phyloP scores from a whole-genome alignment of 2,797 vertebrate species.

The Sebastes miniatus region DNA sequence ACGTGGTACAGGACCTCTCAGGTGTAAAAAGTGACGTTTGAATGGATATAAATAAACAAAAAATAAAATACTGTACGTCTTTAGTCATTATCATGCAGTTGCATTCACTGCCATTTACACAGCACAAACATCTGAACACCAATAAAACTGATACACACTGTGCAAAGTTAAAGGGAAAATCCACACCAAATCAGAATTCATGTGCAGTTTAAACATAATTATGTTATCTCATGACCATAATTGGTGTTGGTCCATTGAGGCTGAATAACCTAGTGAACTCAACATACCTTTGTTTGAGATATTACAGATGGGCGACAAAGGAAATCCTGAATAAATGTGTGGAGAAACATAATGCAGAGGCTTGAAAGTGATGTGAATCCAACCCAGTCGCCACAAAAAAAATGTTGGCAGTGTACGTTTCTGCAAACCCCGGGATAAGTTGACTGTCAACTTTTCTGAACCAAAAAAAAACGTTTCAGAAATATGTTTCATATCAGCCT shows the following conservation, averaged over 20 bases:
- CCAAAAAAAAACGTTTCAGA: too few species aligned
- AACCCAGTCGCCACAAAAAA: too few species aligned
- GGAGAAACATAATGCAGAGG: neutral
- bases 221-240: neutral
- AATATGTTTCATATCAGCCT: too few species aligned
- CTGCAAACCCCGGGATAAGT: too few species aligned
- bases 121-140: slow-evolving; percentile 22
- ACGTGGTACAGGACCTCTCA: neutral
- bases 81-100: slow-evolving; percentile 54
- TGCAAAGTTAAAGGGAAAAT: slow-evolving; percentile 25
- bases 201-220: neutral
- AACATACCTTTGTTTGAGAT: neutral
- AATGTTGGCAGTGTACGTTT: too few species aligned
- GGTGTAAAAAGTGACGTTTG: neutral
- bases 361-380: neutral
- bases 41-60: slow-evolving; percentile 19
- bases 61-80: slow-evolving; percentile 21
- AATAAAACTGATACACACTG: slow-evolving; percentile 8
- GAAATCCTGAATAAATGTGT: neutral
- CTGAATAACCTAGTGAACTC: neutral
- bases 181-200: slow-evolving; percentile 24
- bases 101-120: slow-evolving; percentile 41
- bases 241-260: neutral
- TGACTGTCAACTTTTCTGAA: too few species aligned
- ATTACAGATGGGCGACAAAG: neutral